Evolutionary conservation across 2,113 vertebrate genomes (phyloP).

Genomic region (Elanus axillaris): DNA sequence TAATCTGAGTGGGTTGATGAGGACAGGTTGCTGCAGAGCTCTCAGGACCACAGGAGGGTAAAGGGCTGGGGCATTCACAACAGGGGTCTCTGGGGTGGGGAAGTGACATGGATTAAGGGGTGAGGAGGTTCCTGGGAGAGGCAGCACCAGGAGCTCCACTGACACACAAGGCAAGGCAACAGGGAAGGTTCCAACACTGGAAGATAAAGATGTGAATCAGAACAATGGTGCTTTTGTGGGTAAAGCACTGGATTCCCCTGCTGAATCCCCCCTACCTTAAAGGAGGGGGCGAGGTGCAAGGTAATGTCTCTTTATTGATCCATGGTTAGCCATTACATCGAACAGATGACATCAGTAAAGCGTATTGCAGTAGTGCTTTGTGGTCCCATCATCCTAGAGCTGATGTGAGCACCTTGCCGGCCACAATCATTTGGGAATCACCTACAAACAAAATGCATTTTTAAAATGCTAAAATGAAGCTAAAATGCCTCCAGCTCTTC

Average conservation of each 20-base stretch:
- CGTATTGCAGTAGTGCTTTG: neutral
- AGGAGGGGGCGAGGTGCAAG: neutral
- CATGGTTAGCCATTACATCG: accelerated
- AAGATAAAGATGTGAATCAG: neutral
- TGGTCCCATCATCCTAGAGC: neutral
- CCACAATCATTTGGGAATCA: neutral
- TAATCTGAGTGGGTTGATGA: neutral
- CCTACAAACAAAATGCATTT: neutral
- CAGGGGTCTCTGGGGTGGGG: neutral
- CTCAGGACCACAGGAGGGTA: neutral
- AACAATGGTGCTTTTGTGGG: neutral
- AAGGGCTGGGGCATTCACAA: neutral
- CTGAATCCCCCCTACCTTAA: neutral
- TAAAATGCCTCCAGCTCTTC: neutral
- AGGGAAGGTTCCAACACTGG: neutral
- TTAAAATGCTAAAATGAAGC: neutral
- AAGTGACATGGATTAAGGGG: neutral
- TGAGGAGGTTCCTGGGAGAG: neutral
- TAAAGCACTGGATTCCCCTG: neutral
- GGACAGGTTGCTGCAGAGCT: neutral
- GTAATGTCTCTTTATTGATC: neutral
- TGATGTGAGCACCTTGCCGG: neutral
- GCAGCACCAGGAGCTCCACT: neutral
- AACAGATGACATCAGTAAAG: neutral
- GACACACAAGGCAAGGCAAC: neutral